These are phyloP conservation scores for Catostylus mosaicus DNA, from an alignment of 30 jellyfish, hydroid and myxozoan genomes.

Conservation along the genomic window DNA sequence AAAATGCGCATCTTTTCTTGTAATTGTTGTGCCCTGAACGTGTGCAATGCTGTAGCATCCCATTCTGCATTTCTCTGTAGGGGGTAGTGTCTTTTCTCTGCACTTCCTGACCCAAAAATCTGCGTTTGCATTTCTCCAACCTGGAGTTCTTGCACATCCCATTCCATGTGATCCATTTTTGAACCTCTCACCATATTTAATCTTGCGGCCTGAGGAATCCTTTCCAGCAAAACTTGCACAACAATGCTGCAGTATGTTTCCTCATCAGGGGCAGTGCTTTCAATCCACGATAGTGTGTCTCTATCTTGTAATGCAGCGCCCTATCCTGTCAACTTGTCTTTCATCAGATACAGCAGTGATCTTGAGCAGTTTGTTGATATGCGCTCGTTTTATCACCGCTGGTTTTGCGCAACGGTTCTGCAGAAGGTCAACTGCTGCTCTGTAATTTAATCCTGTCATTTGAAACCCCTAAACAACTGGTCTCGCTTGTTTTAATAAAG, in stretches of 20 bases:
- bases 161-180: too few relatives aligned
- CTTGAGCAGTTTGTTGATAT: constrained; percentile 39
- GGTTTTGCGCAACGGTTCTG: too few relatives aligned
- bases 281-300: too few relatives aligned
- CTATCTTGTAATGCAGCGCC: too few relatives aligned
- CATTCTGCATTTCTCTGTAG: background rate
- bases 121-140: background rate
- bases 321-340: constrained; percentile 2
- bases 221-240: too few relatives aligned
- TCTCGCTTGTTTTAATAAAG: too few relatives aligned
- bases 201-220: too few relatives aligned
- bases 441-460: constrained; percentile 16
- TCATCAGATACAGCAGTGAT: constrained; percentile 10
- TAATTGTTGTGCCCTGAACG: background rate
- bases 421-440: too few relatives aligned
- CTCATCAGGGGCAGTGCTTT: too few relatives aligned
- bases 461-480: constrained; percentile 28
- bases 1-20: background rate
- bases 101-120: constrained; percentile 25
- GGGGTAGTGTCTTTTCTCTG: background rate
- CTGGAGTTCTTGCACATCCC: background rate
- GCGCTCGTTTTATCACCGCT: constrained; percentile 30
- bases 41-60: too few relatives aligned
- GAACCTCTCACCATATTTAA: too few relatives aligned
- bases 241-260: too few relatives aligned